Conservation (phyloP, 2,113 vertebrate genomes). For the Coryphaenoides rupestris region DNA sequence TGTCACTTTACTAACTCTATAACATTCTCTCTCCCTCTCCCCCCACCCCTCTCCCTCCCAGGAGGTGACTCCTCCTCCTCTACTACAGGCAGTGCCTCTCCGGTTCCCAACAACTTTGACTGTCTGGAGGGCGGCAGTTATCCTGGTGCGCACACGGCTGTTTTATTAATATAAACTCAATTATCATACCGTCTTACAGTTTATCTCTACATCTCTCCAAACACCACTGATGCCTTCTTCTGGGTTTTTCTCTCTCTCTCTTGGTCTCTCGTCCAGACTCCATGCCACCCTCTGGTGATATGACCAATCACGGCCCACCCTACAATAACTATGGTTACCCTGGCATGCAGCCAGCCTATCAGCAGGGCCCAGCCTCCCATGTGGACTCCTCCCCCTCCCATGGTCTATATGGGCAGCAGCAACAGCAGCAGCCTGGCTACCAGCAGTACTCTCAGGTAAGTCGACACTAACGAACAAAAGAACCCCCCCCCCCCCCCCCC, state of each 20-base stretch:
- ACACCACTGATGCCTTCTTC: background rate
- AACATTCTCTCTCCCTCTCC: slow-evolving; percentile 4
- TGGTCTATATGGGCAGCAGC: slow-evolving; percentile 66
- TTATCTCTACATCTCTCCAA: background rate
- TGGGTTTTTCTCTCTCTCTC: background rate
- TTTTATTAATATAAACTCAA: background rate
- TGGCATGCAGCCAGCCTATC: slow-evolving; percentile 81
- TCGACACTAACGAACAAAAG: no score
- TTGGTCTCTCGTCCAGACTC: slow-evolving; percentile 49
- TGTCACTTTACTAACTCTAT: no score
- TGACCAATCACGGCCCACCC: slow-evolving; percentile 74
- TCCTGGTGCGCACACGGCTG: slow-evolving; percentile 72
- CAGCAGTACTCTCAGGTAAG: slow-evolving; percentile 52
- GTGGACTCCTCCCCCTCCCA: slow-evolving; percentile 61
- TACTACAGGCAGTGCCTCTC: slow-evolving; percentile 87
- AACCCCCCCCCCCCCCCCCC: no score
- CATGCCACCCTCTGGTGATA: slow-evolving; percentile 63
- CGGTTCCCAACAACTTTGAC: slow-evolving; percentile 88
- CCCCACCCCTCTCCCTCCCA: slow-evolving; percentile 44
- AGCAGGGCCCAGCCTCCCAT: slow-evolving; percentile 66
- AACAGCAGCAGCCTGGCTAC: slow-evolving; percentile 48
- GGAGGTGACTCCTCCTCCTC: slow-evolving; percentile 92
- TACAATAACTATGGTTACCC: slow-evolving; percentile 85
- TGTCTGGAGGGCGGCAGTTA: slow-evolving; percentile 89
- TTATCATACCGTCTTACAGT: background rate